Conservation (phyloP, 2,888 invertebrate species). For the Galeopsomyia nigrocyanea region DNA sequence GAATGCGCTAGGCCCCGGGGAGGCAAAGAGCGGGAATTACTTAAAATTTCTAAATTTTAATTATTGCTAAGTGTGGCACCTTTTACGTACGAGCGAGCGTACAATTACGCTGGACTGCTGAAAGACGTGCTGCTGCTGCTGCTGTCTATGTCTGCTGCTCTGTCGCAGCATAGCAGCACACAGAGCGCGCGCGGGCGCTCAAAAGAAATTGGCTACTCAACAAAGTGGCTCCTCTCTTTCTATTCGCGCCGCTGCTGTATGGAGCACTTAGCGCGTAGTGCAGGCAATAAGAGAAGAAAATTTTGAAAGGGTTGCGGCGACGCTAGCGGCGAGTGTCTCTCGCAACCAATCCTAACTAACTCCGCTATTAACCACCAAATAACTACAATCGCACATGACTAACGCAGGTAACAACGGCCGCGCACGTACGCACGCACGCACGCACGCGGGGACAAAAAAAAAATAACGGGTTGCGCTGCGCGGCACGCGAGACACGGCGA, state of each 20-base stretch:
- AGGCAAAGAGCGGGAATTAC: too few species aligned
- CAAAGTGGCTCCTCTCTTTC: slow-evolving; percentile 10
- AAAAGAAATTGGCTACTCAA: slow-evolving; percentile 23
- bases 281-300: too few species aligned
- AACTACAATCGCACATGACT: slow-evolving; percentile 43
- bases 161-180: too few species aligned
- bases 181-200: slow-evolving; percentile 10
- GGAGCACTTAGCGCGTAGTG: too few species aligned
- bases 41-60: slow-evolving; percentile 10
- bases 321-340: slow-evolving; percentile 7
- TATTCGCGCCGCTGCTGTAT: too few species aligned
- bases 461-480: slow-evolving; percentile 19
- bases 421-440: background rate
- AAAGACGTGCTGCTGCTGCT: too few species aligned
- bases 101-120: slow-evolving; percentile 16
- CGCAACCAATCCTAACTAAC: slow-evolving; percentile 41
- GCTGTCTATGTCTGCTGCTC: too few species aligned
- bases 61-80: slow-evolving; percentile 36
- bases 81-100: slow-evolving; percentile 25
- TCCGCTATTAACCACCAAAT: slow-evolving; percentile 8
- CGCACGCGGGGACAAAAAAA: slow-evolving; percentile 9
- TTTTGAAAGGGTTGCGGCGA: background rate
- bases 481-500: background rate
- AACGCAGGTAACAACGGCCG: slow-evolving; percentile 43
- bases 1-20: too few species aligned